Evolutionary conservation across 2,888 invertebrate species (phyloP), one percentile per base, ranked within the genome.

Genomic region (Chrysina gloriosa): DNA sequence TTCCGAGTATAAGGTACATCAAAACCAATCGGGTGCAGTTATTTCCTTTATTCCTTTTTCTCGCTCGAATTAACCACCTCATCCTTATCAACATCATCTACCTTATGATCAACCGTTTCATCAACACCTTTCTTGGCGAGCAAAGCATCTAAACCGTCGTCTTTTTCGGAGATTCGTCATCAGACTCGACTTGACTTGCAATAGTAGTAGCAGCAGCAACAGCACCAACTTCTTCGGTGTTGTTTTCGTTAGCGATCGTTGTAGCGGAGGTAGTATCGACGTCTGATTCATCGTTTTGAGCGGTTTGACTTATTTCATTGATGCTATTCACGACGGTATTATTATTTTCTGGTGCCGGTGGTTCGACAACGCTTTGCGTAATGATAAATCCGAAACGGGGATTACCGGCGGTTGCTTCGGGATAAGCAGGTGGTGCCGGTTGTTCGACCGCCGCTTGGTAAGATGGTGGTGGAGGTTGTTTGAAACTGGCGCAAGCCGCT

Each of bases 391-490:
- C 58, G 14, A 34, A 36, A 39, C 66, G 45, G 21, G 66, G 66
- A n/a, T 65, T 65, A 6, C 31, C 47, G 29, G 63, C 63, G 29
- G 61, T 63, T 2, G 69, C 54, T 23, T 67, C 67, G 1, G 66
- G 69, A 47, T 69, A 69, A 3, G 69, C 63, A 11, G 69, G 69
- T n/a, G 69, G 69, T 14, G 65, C 54, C 1, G 66, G 66, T 42
- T 63, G 63, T 63, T 81, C 82, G 81, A 83, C 82, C 14, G 82
- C 82, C 27, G 75, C 89, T 77, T 89, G 88, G 81, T 91, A 91
- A 1, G 90, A 89, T 25, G 91, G 91, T 67, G 91, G 91, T 36
- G 91, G 91, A 2, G 89, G 88, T 78, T 90, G 90, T 76, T 90
- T 86, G 72, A 85, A 81, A 54, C 78, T 79, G n/a, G 77, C 77